Evolutionary conservation across 2,888 invertebrate species (phyloP).

Genomic region (Drosophila paracracens): DNA sequence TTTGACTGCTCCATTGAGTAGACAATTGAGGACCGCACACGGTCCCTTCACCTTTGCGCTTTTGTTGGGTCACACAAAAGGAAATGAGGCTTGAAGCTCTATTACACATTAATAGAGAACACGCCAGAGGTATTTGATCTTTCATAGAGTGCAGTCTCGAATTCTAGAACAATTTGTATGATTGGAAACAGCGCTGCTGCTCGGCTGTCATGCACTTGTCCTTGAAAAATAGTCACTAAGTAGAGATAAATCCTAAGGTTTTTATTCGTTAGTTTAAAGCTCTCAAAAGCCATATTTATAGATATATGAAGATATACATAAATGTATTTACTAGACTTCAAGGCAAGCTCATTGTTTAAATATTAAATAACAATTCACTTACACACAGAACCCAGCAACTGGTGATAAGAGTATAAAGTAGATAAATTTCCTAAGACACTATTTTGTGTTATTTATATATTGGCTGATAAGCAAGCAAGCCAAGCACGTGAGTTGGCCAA

Average conservation of each 20-base stretch:
- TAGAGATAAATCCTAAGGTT: slow-evolving; percentile 19
- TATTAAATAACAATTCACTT: slow-evolving; percentile 17
- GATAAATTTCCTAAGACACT: slow-evolving; percentile 27
- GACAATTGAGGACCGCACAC: slow-evolving; percentile 8
- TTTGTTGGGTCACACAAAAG: slow-evolving; percentile 20
- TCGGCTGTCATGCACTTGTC: slow-evolving; percentile 19
- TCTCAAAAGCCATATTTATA: not conserved
- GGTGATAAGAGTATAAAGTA: slow-evolving; percentile 39
- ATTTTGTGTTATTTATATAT: slow-evolving; percentile 9
- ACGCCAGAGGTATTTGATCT: not conserved
- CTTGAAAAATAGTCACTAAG: slow-evolving; percentile 22
- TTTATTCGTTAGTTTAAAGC: not conserved
- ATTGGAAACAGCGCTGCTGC: slow-evolving; percentile 11
- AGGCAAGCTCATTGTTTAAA: slow-evolving; percentile 23
- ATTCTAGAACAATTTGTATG: slow-evolving; percentile 22
- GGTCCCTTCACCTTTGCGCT: not conserved
- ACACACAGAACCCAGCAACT: slow-evolving; percentile 7
- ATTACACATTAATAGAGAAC: slow-evolving; percentile 12
- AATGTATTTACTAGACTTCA: slow-evolving; percentile 11
- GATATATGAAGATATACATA: not conserved
- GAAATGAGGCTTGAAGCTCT: slow-evolving; percentile 20
- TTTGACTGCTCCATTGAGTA: slow-evolving; percentile 35
- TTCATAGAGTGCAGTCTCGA: not conserved
- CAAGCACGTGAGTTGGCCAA: slow-evolving; percentile 60
- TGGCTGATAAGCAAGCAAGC: slow-evolving; percentile 33